Evolutionary conservation across 2,113 vertebrate genomes (phyloP).

Genomic region (Dryoscopus gambensis): DNA sequence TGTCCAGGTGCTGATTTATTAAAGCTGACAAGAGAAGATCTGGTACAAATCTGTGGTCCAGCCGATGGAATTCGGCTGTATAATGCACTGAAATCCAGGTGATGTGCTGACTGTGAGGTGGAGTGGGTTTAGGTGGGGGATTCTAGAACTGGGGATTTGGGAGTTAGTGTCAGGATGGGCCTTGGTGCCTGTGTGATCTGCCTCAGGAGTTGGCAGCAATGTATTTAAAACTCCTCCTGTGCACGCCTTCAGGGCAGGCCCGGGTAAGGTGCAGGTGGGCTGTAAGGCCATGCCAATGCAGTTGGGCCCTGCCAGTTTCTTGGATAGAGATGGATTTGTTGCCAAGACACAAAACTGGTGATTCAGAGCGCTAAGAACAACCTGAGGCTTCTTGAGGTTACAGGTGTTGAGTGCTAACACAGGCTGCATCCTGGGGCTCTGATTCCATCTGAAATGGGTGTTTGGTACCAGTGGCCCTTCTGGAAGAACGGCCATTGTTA

Average conservation of each 20-base stretch:
- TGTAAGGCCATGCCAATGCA: neutral
- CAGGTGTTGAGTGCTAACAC: neutral
- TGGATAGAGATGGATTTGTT: slow-evolving; percentile 28
- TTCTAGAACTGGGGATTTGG: neutral
- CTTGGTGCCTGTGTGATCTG: neutral
- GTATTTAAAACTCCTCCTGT: neutral
- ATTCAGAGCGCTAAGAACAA: slow-evolving; percentile 15
- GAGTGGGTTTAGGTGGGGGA: neutral
- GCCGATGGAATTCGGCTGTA: slow-evolving; percentile 93
- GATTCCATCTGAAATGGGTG: neutral
- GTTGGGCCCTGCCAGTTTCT: neutral
- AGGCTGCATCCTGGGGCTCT: neutral
- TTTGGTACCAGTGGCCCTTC: neutral
- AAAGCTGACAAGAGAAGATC: slow-evolving; percentile 90
- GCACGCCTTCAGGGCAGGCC: slow-evolving; percentile 2
- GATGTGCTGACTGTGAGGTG: neutral
- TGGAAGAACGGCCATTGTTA: neutral
- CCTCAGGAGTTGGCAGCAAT: neutral
- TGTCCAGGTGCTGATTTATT: slow-evolving; percentile 90
- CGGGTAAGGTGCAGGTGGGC: slow-evolving; percentile 7
- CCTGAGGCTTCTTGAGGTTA: slow-evolving; percentile 3
- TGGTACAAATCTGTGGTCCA: slow-evolving; percentile 92
- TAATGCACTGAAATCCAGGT: slow-evolving; percentile 95
- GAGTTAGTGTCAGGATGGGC: neutral
- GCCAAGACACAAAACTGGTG: slow-evolving; percentile 37